These are phyloP conservation scores for Conopomorpha cramerella DNA, from an alignment of 1,140 invertebrate genomes.

Conservation along the genomic window DNA sequence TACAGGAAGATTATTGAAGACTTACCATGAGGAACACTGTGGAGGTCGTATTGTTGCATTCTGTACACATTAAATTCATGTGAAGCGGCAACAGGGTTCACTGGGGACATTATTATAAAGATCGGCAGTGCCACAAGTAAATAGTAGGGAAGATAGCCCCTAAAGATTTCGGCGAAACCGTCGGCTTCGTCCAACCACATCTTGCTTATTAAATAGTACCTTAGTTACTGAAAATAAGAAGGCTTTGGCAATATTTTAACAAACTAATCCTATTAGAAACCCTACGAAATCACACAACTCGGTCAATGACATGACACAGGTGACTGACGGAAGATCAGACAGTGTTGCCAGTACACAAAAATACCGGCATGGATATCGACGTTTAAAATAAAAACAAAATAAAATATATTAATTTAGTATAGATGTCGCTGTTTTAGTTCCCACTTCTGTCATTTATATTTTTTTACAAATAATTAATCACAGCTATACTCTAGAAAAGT, in stretches of 20 bases:
- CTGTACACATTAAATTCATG: constrained; percentile 76
- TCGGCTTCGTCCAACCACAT: constrained; percentile 80
- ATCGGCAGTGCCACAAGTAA: constrained; percentile 83
- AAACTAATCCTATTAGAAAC: constrained; percentile 43
- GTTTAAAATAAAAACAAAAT: too few species aligned
- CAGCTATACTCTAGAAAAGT: too few species aligned
- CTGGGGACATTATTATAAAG: constrained; percentile 84
- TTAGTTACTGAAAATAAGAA: constrained; percentile 27
- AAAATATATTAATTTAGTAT: too few species aligned
- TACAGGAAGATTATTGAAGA: constrained; percentile 9
- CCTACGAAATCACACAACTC: constrained; percentile 41
- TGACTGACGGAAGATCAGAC: constrained; percentile 2
- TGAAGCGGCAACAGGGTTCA: constrained; percentile 77
- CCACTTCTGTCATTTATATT: too few species aligned
- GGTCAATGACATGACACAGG: constrained; percentile 31
- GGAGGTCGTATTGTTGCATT: constrained; percentile 94
- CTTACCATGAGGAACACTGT: constrained; percentile 83
- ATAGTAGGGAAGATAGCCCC: constrained; percentile 83
- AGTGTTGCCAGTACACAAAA: too few species aligned
- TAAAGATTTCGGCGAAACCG: constrained; percentile 83
- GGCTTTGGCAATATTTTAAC: constrained; percentile 35
- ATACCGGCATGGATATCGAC: too few species aligned
- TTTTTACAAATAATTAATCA: too few species aligned
- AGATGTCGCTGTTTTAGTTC: too few species aligned
- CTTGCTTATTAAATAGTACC: constrained; percentile 30